Evolutionary conservation across 2,888 invertebrate species (phyloP).

Genomic region (Myopa tessellatipennis): DNA sequence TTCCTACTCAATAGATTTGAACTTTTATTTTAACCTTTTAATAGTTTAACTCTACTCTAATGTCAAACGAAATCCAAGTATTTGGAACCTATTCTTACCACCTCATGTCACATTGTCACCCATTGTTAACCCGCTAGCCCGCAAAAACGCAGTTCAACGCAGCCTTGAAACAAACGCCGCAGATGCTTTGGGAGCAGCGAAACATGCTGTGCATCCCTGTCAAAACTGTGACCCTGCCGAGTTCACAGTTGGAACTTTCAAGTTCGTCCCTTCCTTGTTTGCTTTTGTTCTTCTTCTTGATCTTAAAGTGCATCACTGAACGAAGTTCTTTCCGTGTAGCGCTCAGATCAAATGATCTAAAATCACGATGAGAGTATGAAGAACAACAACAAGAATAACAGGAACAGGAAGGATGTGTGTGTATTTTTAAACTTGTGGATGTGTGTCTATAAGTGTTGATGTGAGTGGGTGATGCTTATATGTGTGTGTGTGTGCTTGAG

Average conservation of each 20-base stretch:
- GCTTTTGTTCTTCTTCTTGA: background rate
- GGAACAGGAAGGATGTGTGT: background rate
- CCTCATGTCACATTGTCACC: too few species aligned
- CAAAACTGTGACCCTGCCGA: background rate
- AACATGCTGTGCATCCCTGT: background rate
- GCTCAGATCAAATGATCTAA: background rate
- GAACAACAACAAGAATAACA: background rate
- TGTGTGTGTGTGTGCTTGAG: background rate
- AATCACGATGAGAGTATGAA: background rate
- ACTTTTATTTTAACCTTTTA: too few species aligned
- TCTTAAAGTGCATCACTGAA: background rate
- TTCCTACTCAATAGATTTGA: too few species aligned
- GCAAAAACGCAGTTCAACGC: too few species aligned
- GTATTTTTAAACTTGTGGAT: background rate
- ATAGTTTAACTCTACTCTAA: too few species aligned
- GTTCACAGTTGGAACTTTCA: background rate
- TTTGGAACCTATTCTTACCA: too few species aligned
- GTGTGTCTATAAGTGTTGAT: background rate
- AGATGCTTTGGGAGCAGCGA: too few species aligned
- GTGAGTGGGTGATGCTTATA: background rate
- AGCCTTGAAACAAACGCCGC: too few species aligned
- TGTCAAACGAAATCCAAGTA: too few species aligned
- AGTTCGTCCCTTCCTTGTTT: background rate
- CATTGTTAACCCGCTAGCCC: too few species aligned
- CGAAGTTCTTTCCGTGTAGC: background rate